Conservation (phyloP, 2,797 vertebrate species). For the Tokudaia muenninki region DNA sequence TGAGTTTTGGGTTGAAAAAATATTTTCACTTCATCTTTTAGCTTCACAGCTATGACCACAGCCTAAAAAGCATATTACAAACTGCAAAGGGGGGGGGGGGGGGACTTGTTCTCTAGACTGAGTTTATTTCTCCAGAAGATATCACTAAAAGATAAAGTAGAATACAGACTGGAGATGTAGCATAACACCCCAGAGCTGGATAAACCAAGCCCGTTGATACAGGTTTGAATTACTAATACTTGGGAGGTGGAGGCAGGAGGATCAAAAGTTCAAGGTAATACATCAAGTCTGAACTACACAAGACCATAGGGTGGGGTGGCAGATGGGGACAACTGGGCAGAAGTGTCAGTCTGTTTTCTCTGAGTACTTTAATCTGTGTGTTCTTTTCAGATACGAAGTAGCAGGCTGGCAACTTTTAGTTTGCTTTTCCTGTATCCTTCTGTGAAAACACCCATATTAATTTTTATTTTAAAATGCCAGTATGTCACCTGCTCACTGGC, state of each 20-base stretch:
- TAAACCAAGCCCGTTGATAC: not conserved
- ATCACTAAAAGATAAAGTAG: slow-evolving; percentile 32
- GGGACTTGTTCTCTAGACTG: not conserved
- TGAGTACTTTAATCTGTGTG: not conserved
- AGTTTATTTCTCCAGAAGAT: slow-evolving; percentile 45
- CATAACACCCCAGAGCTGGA: not conserved
- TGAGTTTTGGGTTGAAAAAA: not conserved
- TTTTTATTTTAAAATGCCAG: slow-evolving; percentile 41
- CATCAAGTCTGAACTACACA: not conserved
- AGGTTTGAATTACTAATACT: not conserved
- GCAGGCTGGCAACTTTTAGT: not conserved
- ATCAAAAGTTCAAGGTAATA: not conserved
- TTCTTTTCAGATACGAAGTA: slow-evolving; percentile 44
- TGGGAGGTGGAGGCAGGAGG: not conserved
- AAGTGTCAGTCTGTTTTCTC: slow-evolving; percentile 25
- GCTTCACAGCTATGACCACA: slow-evolving; percentile 5
- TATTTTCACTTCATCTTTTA: slow-evolving; percentile 33
- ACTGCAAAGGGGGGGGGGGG: not conserved
- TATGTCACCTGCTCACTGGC: not conserved
- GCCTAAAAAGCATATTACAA: slow-evolving; percentile 39
- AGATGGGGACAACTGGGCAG: not conserved
- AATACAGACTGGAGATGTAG: not conserved
- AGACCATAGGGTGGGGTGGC: not conserved
- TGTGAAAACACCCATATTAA: not conserved
- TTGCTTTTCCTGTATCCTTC: slow-evolving; percentile 48